Base-by-base conservation (phyloP, 2,113 vertebrate species). In the Sapajus apella region DNA sequence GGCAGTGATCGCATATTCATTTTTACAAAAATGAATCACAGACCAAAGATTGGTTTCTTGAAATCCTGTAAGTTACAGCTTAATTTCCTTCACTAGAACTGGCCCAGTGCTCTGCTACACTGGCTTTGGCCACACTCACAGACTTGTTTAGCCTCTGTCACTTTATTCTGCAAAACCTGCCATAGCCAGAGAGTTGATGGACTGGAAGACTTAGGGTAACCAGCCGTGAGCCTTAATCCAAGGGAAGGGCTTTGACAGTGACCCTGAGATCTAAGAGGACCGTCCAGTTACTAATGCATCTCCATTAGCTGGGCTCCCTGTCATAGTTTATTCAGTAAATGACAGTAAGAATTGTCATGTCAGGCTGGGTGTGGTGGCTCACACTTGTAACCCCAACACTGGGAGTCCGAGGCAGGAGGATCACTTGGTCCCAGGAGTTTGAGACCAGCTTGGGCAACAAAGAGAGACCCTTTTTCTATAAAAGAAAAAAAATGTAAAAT, bases 201-300 rank as follows among this genome's bases (percentile, higher is more conserved):
- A 2, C 37, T 4, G 5, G 8, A 47, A 61, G 12, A 18, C 1
- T 2, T 0, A 3, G 30, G 52, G 47, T 18, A 37, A 25, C 47
- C 50, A 16, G 45, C n/a, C 50, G 13, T 61, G 5, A 30, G 47
- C 2, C 96, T 86, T 87, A 30, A 32, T 17, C 25, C 52, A 94
- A 88, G 86, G 89, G 40, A 80, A 66, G 16, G 45, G 61, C 14
- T 85, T 45, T 32, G 21, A 58, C 73, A 23, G 47, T 17, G 83
- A 93, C 81, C 75, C 47, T 3, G 56, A 83, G 76, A 61, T 83
- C 93, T 23, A 11, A 11, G 86, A 88, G 88, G 68, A 32, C 72
- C 50, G 45, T 1, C 0, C 7, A 81, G 55, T 56, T 4, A 37
- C 66, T 14, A 64, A 3, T 40, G 30, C 80, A 70, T 58, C 37